Evolutionary conservation across 2,888 invertebrate genomes (phyloP).

Genomic region (Pollenia amentaria): DNA sequence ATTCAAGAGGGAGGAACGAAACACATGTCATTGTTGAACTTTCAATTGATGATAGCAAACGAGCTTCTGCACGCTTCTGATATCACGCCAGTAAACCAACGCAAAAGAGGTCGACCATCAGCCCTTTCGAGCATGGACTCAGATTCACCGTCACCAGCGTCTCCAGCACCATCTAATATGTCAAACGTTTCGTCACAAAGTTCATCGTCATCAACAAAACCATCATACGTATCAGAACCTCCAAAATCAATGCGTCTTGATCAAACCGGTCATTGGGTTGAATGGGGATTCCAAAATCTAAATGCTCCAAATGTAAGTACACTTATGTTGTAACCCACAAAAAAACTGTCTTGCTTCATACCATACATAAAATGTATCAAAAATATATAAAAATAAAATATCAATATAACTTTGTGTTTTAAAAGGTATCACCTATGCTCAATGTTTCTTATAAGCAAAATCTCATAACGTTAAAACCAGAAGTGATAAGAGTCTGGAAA

Average conservation of each 20-base stretch:
- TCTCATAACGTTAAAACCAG: slow-evolving; percentile 34
- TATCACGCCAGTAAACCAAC: slow-evolving; percentile 5
- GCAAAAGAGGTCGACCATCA: no score
- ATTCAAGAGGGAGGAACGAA: slow-evolving; percentile 32
- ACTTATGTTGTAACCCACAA: no score
- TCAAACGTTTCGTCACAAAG: no score
- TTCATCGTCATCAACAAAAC: no score
- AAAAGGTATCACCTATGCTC: no score
- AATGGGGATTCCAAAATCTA: slow-evolving; percentile 65
- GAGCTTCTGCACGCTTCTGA: slow-evolving; percentile 53
- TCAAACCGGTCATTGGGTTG: slow-evolving; percentile 66
- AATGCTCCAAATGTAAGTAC: no score
- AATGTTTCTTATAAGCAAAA: no score
- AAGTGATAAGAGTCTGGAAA: slow-evolving; percentile 36
- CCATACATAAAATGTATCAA: slow-evolving; percentile 22
- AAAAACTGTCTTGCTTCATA: slow-evolving; percentile 61
- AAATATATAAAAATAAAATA: slow-evolving; percentile 32
- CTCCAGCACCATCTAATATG: no score
- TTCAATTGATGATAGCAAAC: slow-evolving; percentile 58
- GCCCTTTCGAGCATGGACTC: no score
- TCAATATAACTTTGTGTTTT: neutral
- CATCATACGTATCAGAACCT: no score
- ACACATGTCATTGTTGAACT: slow-evolving; percentile 30
- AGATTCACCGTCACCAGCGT: no score
- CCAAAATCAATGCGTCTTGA: no score